These are phyloP conservation scores for Cacoxenus indagator DNA, from an alignment of 2,888 invertebrate genomes.

Conservation along the genomic window DNA sequence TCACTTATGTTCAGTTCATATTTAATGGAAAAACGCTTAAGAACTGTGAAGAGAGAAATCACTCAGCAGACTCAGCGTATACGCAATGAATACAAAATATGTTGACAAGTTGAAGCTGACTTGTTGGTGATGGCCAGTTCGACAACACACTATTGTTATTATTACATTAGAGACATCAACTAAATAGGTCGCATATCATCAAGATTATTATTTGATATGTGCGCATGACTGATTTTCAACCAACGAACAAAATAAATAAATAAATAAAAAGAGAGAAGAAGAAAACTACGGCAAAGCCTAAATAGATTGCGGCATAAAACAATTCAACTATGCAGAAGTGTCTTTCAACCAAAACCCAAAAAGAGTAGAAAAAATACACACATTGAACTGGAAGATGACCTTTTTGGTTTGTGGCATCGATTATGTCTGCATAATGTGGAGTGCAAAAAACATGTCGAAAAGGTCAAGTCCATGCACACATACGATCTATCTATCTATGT, in stretches of 20 bases:
- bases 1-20: not conserved
- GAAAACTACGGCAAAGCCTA: not conserved
- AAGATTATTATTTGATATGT: not conserved
- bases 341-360: not conserved
- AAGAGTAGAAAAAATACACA: not conserved
- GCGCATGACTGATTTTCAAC: slow-evolving; percentile 13
- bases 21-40: not conserved
- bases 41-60: not conserved
- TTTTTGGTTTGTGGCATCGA: slow-evolving; percentile 10
- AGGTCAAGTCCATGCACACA: not conserved
- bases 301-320: not conserved
- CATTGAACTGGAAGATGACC: not conserved
- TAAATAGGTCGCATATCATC: not conserved
- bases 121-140: too few relatives aligned
- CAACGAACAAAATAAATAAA: not conserved
- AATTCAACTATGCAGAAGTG: not conserved
- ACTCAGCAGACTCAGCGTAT: slow-evolving; percentile 13
- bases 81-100: slow-evolving; percentile 15
- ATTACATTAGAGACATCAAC: not conserved
- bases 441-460: not conserved
- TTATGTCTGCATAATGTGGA: slow-evolving; percentile 3
- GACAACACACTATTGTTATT: slow-evolving; percentile 1
- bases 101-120: not conserved
- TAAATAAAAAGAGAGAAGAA: not conserved
- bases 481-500: too few relatives aligned